Conservation (phyloP, 2,113 vertebrate species). For the Symphodus melops region DNA sequence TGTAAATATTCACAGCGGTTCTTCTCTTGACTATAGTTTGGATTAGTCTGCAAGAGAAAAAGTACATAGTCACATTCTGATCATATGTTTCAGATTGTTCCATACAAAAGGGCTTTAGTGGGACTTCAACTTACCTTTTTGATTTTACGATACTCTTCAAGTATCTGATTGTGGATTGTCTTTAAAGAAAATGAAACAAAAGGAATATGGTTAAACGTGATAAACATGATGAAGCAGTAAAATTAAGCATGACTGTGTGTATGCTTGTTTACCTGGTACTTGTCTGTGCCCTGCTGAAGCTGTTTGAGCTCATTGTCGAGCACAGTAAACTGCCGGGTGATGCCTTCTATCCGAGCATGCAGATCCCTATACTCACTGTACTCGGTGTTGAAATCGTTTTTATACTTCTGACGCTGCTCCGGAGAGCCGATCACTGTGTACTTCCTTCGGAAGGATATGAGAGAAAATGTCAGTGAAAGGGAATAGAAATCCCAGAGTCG, state of each 20-base stretch:
- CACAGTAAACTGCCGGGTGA: constrained; percentile 94
- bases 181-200: constrained; percentile 65
- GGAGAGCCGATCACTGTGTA: constrained; percentile 90
- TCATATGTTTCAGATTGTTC: neutral
- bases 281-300: constrained; percentile 91
- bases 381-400: constrained; percentile 95
- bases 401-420: constrained; percentile 96
- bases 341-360: constrained; percentile 93
- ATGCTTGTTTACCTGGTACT: constrained; percentile 89
- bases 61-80: constrained; percentile 26
- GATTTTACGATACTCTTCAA: constrained; percentile 97
- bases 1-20: constrained; percentile 98
- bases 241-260: neutral
- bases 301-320: constrained; percentile 94
- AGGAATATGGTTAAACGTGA: neutral
- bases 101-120: neutral
- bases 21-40: constrained; percentile 97
- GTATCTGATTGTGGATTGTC: constrained; percentile 97
- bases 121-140: constrained; percentile 87
- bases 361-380: constrained; percentile 94
- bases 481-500: neutral
- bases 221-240: neutral
- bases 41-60: constrained; percentile 88
- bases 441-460: constrained; percentile 82
- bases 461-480: neutral